Evolutionary conservation across 2,113 vertebrate species (phyloP), one percentile per base, ranked within the genome.

Genomic region (Tragelaphus imberbis): DNA sequence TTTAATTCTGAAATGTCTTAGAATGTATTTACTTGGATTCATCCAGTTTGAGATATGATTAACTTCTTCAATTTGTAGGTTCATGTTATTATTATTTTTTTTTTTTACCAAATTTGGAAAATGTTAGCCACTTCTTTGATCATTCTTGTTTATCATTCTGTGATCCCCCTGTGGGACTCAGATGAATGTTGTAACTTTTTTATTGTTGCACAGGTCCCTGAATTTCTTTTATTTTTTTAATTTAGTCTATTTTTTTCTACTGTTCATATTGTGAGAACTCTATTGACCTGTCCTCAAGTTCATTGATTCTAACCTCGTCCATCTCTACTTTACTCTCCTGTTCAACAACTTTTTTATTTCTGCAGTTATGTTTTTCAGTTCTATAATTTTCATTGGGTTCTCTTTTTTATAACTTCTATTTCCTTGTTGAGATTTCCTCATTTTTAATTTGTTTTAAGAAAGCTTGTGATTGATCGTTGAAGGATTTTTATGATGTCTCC

Each of bases 391-490:
- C 63, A 63, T 25, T 56, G 82, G 23, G 14, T 77, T 93, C 13
- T 14, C 88, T 23, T 53, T 87, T 28, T n/a, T 30, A 56, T 86
- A 94, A 56, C 53, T 68, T 88, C 6, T 27, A 11, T 84, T 79
- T 68, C 17, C 56, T 94, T 90, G 2, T 92, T 84, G 87, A 88
- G 40, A 68, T 59, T 47, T 95, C 27, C 80, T 92, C n/a, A 51
- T 19, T 88, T 92, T 95, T 68, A 5, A 81, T 91, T 93, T 88
- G n/a, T 91, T 80, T 88, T 21, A 89, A 59, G 36, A 94, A 80
- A 75, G 89, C 27, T 63, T 85, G 14, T 80, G 44, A 55, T 55
- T 93, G 19, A 59, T 88, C 11, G 0, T 61, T 79, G n/a, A 88
- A 93, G 23, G 6, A 55, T 63, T 87, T 97, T 95, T 44, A 65